These are phyloP conservation scores for Meandrina meandrites DNA, from an alignment of 92 coral and sea anemone genomes.

Conservation along the genomic window DNA sequence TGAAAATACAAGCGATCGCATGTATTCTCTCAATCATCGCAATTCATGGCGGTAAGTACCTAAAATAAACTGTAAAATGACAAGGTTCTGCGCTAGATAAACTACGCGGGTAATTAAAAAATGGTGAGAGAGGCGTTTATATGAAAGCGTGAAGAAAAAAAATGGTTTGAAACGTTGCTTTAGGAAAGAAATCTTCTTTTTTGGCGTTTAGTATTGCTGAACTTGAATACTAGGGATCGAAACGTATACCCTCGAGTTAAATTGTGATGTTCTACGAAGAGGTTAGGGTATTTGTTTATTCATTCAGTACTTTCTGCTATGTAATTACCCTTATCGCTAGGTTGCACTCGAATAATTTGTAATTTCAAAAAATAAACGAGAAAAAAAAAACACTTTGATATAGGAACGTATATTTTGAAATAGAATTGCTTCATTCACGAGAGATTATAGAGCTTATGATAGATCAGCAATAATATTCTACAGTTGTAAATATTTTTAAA, in stretches of 20 bases:
- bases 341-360: neutral
- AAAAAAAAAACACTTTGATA: too few species aligned
- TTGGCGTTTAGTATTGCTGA: neutral
- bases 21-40: neutral
- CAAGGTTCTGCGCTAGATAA: neutral
- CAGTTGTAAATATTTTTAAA: too few species aligned
- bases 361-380: too few species aligned
- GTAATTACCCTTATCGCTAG: neutral
- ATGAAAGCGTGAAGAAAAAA: too few species aligned
- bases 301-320: neutral
- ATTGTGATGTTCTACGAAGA: neutral
- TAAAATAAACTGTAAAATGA: neutral
- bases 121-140: neutral
- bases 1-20: neutral
- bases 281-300: neutral
- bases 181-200: neutral
- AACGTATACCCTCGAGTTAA: neutral
- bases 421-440: neutral
- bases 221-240: neutral
- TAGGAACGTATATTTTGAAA: neutral
- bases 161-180: neutral
- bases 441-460: too few species aligned
- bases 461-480: too few species aligned
- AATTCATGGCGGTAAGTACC: neutral
- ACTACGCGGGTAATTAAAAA: neutral